Base-by-base conservation (phyloP, 2,797 vertebrate species). In the Cyclura pinguis region DNA sequence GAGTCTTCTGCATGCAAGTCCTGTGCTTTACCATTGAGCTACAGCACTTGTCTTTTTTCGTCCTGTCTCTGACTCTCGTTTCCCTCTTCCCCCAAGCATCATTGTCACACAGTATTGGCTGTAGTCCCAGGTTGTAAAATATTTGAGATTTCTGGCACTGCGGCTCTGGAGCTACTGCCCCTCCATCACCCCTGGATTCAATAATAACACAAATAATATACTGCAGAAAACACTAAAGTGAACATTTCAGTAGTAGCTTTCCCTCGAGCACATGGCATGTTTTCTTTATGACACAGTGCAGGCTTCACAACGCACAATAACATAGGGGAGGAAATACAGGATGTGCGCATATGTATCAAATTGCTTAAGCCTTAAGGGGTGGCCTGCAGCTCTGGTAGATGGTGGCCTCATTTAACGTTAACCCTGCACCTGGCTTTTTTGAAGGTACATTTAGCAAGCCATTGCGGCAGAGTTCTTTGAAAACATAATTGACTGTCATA, bases 401-500 rank as follows among this genome's bases (percentile, higher is more conserved):
- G 50, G 90, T 90, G 88, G 76, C 86, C 86, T 42, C 59, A 84
- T 91, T 64, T 88, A 88, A 80, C 9, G 80, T 89, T 88, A 89
- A 89, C 67, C 67, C 24, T 90, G n/a, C 38, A 93, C 73, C 52
- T 92, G 90, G n/a, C 12, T 91, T 95, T 87, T 87, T 92, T 93
- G 85, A 95, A 93, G 80, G 87, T 73, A 77, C 6, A 87, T 92
- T 92, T 32, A 84, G 59, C 92, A 87, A 78, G 86, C 22, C 50
- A n/a, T 85, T 89, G 1, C 29, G 85, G 0, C 74, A 12, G 73
- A 47, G 74, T 57, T 91, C 22, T 67, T 92, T 86, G 42, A 18
- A 57, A 87, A 80, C 80, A 82, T 90, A 90, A 95, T 92, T 91
- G 88, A 93, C 93, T 93, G 82, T 55, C 88, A 77, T 67, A 88